Evolutionary conservation across 2,113 vertebrate species (phyloP).

Genomic region (Narcine bancroftii): DNA sequence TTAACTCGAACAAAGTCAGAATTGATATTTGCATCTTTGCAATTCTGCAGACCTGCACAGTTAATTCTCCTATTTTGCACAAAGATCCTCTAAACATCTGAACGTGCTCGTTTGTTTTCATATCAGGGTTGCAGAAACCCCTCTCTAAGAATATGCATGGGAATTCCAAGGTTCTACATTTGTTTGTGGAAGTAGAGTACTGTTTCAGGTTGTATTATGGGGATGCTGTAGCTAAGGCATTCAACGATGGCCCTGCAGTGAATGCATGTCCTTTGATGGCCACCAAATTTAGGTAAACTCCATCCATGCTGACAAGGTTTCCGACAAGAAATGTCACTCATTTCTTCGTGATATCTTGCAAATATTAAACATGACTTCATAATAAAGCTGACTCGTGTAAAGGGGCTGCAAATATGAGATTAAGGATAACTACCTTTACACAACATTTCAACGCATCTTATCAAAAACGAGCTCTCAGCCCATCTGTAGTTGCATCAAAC

Average conservation of each 20-base stretch:
- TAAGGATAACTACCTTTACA: background rate
- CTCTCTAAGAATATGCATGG: background rate
- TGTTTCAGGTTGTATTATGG: background rate
- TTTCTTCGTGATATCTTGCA: background rate
- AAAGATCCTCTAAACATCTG: too few species aligned
- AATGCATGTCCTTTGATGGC: background rate
- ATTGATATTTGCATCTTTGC: background rate
- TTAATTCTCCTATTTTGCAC: background rate
- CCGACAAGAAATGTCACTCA: background rate
- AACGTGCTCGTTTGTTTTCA: too few species aligned
- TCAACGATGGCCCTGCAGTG: background rate
- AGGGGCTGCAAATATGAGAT: background rate
- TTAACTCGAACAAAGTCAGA: too few species aligned
- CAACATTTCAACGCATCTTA: conserved; percentile 3
- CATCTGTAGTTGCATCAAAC: background rate
- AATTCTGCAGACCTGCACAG: background rate
- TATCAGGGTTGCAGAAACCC: background rate
- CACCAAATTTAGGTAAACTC: background rate
- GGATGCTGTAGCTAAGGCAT: background rate
- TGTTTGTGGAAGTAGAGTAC: background rate
- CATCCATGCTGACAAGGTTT: background rate
- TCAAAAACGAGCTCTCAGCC: background rate
- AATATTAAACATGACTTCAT: background rate
- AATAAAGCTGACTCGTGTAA: background rate
- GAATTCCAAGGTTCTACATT: background rate